Conservation (phyloP, 2,797 vertebrate genomes). For the Rhadinocentrus ornatus region DNA sequence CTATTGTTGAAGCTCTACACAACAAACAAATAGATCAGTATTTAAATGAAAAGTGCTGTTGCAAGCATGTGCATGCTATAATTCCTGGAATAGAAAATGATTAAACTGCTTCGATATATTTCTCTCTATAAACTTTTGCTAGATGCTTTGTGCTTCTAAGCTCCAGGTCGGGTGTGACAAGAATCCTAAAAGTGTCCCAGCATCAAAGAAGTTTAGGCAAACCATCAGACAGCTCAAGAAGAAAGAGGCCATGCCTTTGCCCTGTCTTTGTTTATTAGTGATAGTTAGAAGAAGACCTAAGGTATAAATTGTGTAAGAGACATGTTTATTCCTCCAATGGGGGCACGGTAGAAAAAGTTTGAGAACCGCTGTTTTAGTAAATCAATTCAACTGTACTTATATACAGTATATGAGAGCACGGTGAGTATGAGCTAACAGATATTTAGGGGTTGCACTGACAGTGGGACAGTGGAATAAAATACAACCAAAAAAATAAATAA, state of each 20-base stretch:
- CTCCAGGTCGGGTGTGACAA: neutral
- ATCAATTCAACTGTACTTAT: no score
- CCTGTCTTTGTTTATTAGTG: no score
- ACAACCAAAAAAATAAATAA: no score
- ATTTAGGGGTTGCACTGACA: neutral
- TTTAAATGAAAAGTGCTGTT: conserved; percentile 46
- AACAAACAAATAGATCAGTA: conserved; percentile 18
- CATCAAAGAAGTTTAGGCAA: conserved; percentile 14
- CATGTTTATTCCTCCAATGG: no score
- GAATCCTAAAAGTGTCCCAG: conserved; percentile 30
- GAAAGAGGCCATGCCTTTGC: conserved; percentile 10
- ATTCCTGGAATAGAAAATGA: conserved; percentile 1
- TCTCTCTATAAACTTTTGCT: neutral
- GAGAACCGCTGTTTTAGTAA: no score
- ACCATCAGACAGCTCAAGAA: conserved; percentile 19
- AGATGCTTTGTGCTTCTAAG: neutral
- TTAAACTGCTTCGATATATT: conserved; percentile 5
- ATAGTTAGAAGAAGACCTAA: no score
- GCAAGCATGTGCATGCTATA: neutral
- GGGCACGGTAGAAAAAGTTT: no score
- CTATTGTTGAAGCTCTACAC: conserved; percentile 4
- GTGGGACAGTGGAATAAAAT: no score
- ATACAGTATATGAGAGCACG: neutral
- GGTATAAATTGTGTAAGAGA: no score
- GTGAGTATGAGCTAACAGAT: neutral